These are phyloP conservation scores for Eudasyphora cyanicolor DNA, from an alignment of 2,888 invertebrate genomes.

Conservation along the genomic window DNA sequence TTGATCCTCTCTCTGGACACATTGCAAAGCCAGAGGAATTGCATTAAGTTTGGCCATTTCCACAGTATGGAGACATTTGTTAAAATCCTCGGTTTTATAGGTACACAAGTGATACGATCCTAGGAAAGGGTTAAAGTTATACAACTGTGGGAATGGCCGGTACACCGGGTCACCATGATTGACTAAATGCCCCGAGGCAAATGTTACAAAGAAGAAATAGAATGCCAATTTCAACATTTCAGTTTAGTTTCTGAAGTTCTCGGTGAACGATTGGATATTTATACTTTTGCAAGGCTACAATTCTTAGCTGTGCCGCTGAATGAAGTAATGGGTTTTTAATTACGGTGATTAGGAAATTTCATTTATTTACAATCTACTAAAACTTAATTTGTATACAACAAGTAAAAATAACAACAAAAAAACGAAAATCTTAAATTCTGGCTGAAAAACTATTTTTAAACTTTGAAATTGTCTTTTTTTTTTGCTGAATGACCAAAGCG, in stretches of 20 bases:
- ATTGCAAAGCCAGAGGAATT: conserved; percentile 57
- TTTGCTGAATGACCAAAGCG: no score
- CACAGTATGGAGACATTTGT: conserved; percentile 61
- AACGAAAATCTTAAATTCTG: no score
- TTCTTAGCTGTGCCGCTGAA: neutral
- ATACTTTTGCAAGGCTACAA: conserved; percentile 1
- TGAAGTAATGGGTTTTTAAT: conserved; percentile 40
- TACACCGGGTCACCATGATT: no score
- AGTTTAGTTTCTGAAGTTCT: neutral
- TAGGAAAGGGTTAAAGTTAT: no score
- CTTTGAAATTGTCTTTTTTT: no score
- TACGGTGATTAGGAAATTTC: neutral
- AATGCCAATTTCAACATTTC: conserved; percentile 34
- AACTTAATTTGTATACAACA: no score
- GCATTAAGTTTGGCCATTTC: conserved; percentile 49
- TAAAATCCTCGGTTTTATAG: conserved; percentile 37
- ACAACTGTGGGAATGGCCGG: neutral
- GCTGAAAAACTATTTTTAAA: no score
- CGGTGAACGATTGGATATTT: neutral
- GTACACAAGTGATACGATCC: conserved; percentile 56
- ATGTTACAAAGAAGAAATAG: conserved; percentile 5
- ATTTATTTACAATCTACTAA: no score
- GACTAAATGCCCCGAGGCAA: conserved; percentile 24
- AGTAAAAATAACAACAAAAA: no score
- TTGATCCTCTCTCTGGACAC: conserved; percentile 44